These are phyloP conservation scores for Enteromius trimaculatus DNA, from an alignment of 2,797 vertebrate species.

Conservation along the genomic window DNA sequence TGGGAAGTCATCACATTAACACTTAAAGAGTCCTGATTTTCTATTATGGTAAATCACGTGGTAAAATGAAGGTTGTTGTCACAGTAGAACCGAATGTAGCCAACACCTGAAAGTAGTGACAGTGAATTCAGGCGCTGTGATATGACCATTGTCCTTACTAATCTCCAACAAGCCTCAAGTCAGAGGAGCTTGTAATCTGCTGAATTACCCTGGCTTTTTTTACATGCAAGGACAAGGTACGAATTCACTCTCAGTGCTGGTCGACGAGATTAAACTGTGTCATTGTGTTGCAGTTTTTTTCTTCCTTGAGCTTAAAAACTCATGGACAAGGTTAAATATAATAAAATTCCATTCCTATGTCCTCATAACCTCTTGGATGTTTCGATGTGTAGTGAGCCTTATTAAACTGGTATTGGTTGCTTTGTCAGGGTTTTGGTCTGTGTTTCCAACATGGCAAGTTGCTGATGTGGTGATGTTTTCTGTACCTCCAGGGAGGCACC, in stretches of 20 bases:
- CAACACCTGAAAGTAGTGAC: neutral
- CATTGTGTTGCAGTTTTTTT: conserved; percentile 23
- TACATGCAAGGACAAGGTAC: conserved; percentile 53
- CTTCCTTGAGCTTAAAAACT: conserved; percentile 22
- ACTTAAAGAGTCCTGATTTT: neutral
- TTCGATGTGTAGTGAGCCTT: neutral
- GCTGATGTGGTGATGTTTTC: conserved; percentile 48
- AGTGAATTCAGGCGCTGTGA: conserved; percentile 26
- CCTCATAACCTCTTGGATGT: neutral
- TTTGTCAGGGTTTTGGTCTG: conserved; percentile 45
- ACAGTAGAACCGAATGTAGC: neutral
- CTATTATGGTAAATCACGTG: neutral
- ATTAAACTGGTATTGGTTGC: conserved; percentile 21
- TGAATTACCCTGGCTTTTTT: conserved; percentile 54
- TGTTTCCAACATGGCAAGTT: conserved; percentile 29
- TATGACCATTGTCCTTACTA: conserved; percentile 54
- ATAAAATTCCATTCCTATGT: neutral
- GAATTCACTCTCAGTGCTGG: conserved; percentile 47
- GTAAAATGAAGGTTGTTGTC: neutral
- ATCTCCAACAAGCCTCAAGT: conserved; percentile 52
- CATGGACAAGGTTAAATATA: neutral
- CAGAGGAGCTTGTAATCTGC: conserved; percentile 59
- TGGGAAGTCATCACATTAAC: neutral
- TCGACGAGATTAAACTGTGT: conserved; percentile 59
- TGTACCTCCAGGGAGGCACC: conserved; percentile 9